These are phyloP conservation scores for Eulemur rubriventer DNA, from an alignment of 2,797 vertebrate genomes.

Conservation along the genomic window DNA sequence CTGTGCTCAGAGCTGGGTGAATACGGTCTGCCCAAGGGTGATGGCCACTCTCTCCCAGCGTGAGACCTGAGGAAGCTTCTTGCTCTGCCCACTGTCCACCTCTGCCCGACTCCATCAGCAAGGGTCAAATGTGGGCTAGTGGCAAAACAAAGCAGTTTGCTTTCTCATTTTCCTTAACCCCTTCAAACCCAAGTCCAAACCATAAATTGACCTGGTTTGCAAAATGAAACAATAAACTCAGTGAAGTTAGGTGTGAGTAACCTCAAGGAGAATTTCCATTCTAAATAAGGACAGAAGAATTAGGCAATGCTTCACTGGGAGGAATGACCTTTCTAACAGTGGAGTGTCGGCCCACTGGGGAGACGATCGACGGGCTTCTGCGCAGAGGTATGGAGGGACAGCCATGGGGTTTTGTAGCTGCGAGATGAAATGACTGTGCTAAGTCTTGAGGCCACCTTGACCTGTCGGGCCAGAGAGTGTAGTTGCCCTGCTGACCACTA, in stretches of 20 bases:
- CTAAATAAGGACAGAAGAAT: background rate
- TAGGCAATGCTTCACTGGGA: background rate
- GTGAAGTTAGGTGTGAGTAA: background rate
- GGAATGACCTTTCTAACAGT: background rate
- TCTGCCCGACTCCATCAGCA: accelerated
- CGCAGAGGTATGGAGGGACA: background rate
- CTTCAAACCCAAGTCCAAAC: slow-evolving; percentile 41
- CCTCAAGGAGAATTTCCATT: background rate
- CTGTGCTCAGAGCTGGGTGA: background rate
- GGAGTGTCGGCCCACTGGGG: background rate
- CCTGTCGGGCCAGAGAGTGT: accelerated
- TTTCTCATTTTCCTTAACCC: background rate
- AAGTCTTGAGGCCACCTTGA: background rate
- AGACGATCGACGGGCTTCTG: background rate
- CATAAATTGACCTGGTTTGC: background rate
- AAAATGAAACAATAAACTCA: background rate
- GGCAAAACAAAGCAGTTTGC: background rate
- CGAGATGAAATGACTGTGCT: background rate
- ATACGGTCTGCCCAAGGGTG: background rate
- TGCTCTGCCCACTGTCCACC: background rate
- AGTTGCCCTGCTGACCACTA: background rate
- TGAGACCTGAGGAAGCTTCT: background rate
- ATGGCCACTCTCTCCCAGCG: accelerated
- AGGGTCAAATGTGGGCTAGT: background rate
- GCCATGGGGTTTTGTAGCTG: background rate